Conservation (phyloP, 2,113 vertebrate genomes). For the Dermatemys mawii region DNA sequence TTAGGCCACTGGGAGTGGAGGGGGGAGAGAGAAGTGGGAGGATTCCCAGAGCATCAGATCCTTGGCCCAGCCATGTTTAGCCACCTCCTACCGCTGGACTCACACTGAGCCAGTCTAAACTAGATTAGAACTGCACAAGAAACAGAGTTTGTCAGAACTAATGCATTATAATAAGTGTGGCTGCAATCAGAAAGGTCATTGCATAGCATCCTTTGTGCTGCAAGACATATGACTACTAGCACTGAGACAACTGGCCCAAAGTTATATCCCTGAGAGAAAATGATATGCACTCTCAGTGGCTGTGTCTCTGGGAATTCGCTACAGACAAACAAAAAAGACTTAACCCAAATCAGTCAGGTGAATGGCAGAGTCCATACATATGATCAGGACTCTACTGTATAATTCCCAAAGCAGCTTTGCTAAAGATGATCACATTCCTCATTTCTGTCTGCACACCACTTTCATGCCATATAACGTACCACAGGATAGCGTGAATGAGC, state of each 20-base stretch:
- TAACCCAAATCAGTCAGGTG: conserved; percentile 10
- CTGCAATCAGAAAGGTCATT: conserved; percentile 20
- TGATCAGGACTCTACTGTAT: background rate
- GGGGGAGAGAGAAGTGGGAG: background rate
- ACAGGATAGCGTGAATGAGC: background rate
- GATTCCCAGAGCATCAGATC: background rate
- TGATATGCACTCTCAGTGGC: fast-evolving
- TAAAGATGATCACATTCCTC: conserved; percentile 3
- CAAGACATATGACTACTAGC: background rate
- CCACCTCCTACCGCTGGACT: background rate
- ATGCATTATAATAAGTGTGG: background rate
- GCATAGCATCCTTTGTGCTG: background rate
- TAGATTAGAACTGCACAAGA: background rate
- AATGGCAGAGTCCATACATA: background rate
- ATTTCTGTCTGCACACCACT: conserved; percentile 29
- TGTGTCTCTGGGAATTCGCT: conserved; percentile 40
- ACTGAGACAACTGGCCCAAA: background rate
- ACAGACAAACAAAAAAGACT: conserved; percentile 32
- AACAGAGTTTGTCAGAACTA: background rate
- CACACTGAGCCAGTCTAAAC: background rate
- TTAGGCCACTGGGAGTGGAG: background rate
- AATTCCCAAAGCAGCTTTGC: conserved; percentile 40
- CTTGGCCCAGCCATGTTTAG: background rate
- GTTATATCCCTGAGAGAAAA: background rate
- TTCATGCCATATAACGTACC: background rate